Base-by-base conservation (phyloP, 2,113 vertebrate genomes). In the Megaleporinus macrocephalus region DNA sequence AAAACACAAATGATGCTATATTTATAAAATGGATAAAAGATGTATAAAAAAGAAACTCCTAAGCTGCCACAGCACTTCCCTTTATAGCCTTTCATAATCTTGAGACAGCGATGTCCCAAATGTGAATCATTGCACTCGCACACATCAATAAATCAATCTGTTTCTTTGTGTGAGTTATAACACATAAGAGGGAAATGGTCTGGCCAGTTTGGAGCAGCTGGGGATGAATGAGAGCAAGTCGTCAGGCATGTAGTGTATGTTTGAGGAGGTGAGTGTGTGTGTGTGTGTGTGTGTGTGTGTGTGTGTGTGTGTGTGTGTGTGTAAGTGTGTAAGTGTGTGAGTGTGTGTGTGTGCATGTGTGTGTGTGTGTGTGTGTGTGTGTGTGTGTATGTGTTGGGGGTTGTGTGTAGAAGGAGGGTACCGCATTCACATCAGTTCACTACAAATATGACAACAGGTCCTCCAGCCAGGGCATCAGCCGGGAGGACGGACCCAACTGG, bases 371-470 rank as follows among this genome's bases (percentile, higher is more conserved):
- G 53, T 49, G 53, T 66, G 51, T 66, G 59, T 61, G 59, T 66
- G 53, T 59, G 53, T 66, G 51, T 66, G 47, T n/a, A n/a, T n/a
- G n/a, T n/a, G n/a, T n/a, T n/a, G n/a, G n/a, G n/a, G n/a, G n/a
- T n/a, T n/a, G n/a, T n/a, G n/a, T n/a, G n/a, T n/a, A n/a, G n/a
- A n/a, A n/a, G n/a, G n/a, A n/a, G n/a, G 65, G 15, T 22, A 16
- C n/a, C 47, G 61, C 87, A 91, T 90, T 93, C 89, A 89, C 91
- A 91, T 91, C 87, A 93, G 91, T 87, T 90, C 87, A 88, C 77
- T 88, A 86, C 88, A 87, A 87, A 92, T 91, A 91, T 92, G 91
- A 92, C 90, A 92, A 92, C 90, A 91, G 92, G 93, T 93, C 84
- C 81, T 65, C 66, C 84, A 82, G 87, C 89, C 89, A 91, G 89